Percentiles rank a stretch among this genome's conserved stretches.
Conservation (phyloP, 2,113 vertebrate genomes). For the Leptobrachium leishanense region DNA sequence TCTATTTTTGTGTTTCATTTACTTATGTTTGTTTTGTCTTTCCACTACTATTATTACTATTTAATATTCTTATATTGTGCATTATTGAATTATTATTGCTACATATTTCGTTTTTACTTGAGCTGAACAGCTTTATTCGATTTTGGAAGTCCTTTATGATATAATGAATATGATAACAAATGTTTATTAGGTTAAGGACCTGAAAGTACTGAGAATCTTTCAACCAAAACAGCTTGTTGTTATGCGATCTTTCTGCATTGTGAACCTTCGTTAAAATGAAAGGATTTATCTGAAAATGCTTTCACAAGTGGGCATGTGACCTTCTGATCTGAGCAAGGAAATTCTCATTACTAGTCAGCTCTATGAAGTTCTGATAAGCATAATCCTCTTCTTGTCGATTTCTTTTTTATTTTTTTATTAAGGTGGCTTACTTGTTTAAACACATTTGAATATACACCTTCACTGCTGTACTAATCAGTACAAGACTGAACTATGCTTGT, state of each 20-base stretch:
- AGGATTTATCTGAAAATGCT: constrained; percentile 56
- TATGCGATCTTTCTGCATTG: constrained; percentile 54
- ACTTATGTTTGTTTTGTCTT: too few species aligned
- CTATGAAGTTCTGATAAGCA: constrained; percentile 41
- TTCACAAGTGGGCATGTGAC: constrained; percentile 51
- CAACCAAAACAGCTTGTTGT: constrained; percentile 55
- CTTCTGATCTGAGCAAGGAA: constrained; percentile 49
- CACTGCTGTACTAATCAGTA: neutral
- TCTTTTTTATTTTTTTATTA: constrained; percentile 40
- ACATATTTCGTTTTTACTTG: too few species aligned
- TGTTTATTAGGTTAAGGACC: constrained; percentile 38
- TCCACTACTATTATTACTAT: too few species aligned
- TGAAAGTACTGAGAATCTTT: constrained; percentile 55
- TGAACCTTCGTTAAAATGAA: constrained; percentile 60
- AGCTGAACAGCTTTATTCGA: neutral
- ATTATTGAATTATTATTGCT: too few species aligned
- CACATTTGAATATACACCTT: constrained; percentile 26
- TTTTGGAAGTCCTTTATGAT: constrained; percentile 1
- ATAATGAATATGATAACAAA: constrained; percentile 9
- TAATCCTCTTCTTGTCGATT: constrained; percentile 39
- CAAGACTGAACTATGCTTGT: too few species aligned
- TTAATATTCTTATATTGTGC: too few species aligned
- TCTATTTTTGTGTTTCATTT: too few species aligned
- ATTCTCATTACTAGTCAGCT: constrained; percentile 46
- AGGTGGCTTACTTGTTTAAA: constrained; percentile 52